Percentiles rank a stretch among this genome's conserved stretches.
Evolutionary conservation across 1,140 invertebrate species (phyloP).

Genomic region (Sinonovacula constricta): DNA sequence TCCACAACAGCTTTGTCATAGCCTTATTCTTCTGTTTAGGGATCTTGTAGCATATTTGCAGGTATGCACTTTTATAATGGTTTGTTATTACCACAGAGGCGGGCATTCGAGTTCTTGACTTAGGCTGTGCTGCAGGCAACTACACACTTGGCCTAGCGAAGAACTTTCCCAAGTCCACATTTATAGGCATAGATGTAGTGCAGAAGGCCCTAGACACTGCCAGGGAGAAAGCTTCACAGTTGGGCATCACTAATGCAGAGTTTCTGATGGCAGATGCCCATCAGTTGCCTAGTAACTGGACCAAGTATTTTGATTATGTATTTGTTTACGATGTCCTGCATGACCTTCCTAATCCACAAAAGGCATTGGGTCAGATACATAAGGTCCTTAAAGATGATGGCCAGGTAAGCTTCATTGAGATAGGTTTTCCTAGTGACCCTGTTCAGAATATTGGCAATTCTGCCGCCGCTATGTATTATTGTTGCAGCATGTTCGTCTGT

Average conservation of each 20-base stretch:
- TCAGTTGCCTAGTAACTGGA: constrained; percentile 44
- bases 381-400: constrained; percentile 54
- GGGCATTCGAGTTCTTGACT: constrained; percentile 52
- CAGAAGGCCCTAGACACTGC: constrained; percentile 7
- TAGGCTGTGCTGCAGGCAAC: constrained; percentile 54
- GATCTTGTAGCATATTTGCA: not conserved
- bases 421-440: constrained; percentile 46
- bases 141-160: constrained; percentile 34
- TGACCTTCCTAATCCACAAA: constrained; percentile 56
- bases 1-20: too few species aligned
- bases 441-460: constrained; percentile 55
- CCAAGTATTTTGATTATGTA: constrained; percentile 51
- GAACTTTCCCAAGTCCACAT: constrained; percentile 51
- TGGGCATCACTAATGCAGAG: constrained; percentile 47
- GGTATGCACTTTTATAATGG: not conserved
- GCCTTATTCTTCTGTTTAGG: not conserved
- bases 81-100: constrained; percentile 18
- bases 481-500: constrained; percentile 51
- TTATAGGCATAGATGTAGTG: constrained; percentile 43
- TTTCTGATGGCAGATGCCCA: constrained; percentile 45
- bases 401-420: constrained; percentile 51
- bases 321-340: constrained; percentile 55
- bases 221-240: constrained; percentile 6
- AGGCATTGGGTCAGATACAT: constrained; percentile 46
- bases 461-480: constrained; percentile 65